Conservation (phyloP, 2,113 vertebrate species). For the Paraplagusia blochii region DNA sequence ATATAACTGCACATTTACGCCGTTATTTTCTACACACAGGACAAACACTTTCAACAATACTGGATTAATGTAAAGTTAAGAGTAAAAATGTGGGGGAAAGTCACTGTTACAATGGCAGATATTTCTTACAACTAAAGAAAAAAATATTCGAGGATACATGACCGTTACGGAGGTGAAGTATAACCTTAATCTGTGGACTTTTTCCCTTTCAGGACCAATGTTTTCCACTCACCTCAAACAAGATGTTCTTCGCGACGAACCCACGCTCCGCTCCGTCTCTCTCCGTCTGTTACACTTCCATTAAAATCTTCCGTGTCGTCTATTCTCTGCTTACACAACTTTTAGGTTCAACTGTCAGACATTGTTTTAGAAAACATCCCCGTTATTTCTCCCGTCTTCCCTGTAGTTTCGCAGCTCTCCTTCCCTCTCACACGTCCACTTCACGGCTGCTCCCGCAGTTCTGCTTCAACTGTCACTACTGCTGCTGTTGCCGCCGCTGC, state of each 20-base stretch:
- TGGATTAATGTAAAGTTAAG: too few species aligned
- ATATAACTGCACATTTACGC: too few species aligned
- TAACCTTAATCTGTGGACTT: too few species aligned
- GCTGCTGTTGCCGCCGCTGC: conserved; percentile 4
- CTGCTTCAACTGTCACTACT: conserved; percentile 9
- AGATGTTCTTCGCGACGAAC: conserved; percentile 16
- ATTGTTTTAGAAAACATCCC: too few species aligned
- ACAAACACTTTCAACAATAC: background rate
- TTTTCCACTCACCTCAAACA: conserved; percentile 50
- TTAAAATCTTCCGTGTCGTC: conserved; percentile 5
- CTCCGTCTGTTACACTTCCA: background rate
- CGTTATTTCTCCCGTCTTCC: background rate
- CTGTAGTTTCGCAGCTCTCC: background rate
- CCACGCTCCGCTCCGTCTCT: background rate
- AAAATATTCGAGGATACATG: too few species aligned
- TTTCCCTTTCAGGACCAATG: conserved; percentile 9
- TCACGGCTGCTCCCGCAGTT: background rate
- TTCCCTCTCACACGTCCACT: background rate
- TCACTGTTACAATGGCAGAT: too few species aligned
- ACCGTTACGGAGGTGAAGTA: too few species aligned
- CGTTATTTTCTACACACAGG: too few species aligned
- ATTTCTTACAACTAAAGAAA: too few species aligned
- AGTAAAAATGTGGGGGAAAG: too few species aligned
- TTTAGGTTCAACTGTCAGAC: conserved; percentile 15
- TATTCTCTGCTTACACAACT: conserved; percentile 28